A percentile compares a stretch with the other conserved stretches of the same genome.
Conservation (phyloP, 2,888 invertebrate species). For the Candidula unifasciata region DNA sequence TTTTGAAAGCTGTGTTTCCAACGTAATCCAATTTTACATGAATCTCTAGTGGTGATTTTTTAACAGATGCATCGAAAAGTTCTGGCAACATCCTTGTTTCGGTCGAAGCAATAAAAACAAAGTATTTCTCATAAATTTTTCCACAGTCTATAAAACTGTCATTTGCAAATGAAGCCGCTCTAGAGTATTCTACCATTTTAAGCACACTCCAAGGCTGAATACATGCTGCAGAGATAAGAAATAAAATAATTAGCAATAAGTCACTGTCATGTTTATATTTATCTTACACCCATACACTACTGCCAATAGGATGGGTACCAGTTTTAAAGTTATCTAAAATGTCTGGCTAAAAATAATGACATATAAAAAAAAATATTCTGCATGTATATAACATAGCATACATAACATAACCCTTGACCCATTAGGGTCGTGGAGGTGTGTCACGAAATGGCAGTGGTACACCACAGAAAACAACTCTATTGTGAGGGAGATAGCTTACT, state of each 20-base stretch:
- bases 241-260: neutral
- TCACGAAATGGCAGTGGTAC: too few relatives aligned
- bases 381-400: too few relatives aligned
- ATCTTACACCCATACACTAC: neutral
- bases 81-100: constrained; percentile 24
- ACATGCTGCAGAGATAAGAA: constrained; percentile 20
- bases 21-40: constrained; percentile 43
- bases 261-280: neutral
- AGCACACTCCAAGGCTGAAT: constrained; percentile 49
- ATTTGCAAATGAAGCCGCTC: constrained; percentile 34
- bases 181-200: constrained; percentile 43
- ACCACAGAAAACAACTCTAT: too few relatives aligned
- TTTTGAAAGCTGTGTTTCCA: constrained; percentile 40
- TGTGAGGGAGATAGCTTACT: too few relatives aligned
- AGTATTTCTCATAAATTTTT: constrained; percentile 22
- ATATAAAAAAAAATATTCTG: too few relatives aligned
- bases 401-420: too few relatives aligned
- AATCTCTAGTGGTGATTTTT: constrained; percentile 43
- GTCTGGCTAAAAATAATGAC: too few relatives aligned
- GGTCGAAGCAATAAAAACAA: constrained; percentile 40
- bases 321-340: too few relatives aligned
- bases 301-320: too few relatives aligned
- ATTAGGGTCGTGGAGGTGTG: too few relatives aligned
- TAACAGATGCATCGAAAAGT: constrained; percentile 28
- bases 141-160: constrained; percentile 26